Evolutionary conservation across 2,888 invertebrate genomes (phyloP).

Genomic region (Andrena dorsata): DNA sequence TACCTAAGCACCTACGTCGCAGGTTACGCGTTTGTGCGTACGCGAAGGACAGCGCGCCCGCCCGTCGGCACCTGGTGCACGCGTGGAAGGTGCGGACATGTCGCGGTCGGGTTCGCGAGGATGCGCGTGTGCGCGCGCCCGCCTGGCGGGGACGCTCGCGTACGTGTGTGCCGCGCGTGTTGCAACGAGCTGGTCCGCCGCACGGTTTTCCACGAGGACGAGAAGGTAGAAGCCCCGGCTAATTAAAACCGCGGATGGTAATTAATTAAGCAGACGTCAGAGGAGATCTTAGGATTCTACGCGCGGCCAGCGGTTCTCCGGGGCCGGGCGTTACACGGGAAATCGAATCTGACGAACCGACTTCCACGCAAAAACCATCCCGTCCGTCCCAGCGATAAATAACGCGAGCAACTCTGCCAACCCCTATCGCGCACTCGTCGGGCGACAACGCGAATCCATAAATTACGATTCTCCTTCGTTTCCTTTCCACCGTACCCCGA

Average conservation of each 20-base stretch:
- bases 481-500: not conserved
- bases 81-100: constrained; percentile 66
- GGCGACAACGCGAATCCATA: constrained; percentile 8
- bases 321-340: constrained; percentile 46
- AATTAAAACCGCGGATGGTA: constrained; percentile 85
- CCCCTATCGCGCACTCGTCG: not conserved
- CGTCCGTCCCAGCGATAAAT: constrained; percentile 19
- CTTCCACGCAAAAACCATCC: constrained; percentile 14
- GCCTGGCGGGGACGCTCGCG: not conserved
- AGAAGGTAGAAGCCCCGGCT: constrained; percentile 78
- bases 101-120: constrained; percentile 54
- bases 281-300: constrained; percentile 82
- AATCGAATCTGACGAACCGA: constrained; percentile 21
- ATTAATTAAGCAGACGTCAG: constrained; percentile 85
- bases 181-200: constrained; percentile 60
- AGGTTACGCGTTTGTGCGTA: constrained; percentile 56
- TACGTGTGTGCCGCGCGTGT: constrained; percentile 3
- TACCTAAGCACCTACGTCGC: constrained; percentile 5
- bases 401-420: not conserved
- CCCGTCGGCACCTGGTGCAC: constrained; percentile 50
- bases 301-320: constrained; percentile 82
- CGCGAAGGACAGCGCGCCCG: constrained; percentile 48
- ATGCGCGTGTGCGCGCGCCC: constrained; percentile 24
- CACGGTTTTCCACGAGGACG: constrained; percentile 75
- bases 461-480: constrained; percentile 18